Percentiles rank a stretch among this genome's conserved stretches.
These are phyloP conservation scores for Aspidiotus rigidus DNA, from an alignment of 2,888 invertebrate genomes.

Conservation along the genomic window DNA sequence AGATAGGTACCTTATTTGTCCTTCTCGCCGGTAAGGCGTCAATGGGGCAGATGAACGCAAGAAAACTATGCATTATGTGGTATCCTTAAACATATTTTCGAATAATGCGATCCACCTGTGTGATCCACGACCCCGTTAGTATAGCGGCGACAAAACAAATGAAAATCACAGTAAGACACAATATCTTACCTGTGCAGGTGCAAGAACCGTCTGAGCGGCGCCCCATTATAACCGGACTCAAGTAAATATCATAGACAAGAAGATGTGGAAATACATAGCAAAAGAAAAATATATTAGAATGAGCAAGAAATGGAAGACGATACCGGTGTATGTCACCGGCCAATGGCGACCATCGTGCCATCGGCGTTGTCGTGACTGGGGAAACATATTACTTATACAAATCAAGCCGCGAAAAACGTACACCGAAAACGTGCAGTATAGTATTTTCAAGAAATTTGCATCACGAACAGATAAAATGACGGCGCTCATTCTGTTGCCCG, in stretches of 20 bases:
- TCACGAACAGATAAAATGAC: too few relatives aligned
- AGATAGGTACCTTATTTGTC: background rate
- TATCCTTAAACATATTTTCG: too few relatives aligned
- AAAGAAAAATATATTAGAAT: background rate
- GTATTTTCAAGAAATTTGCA: too few relatives aligned
- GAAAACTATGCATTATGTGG: too few relatives aligned
- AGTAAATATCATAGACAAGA: background rate
- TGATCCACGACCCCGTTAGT: slow-evolving; percentile 1
- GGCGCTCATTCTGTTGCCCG: too few relatives aligned
- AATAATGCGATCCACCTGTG: slow-evolving; percentile 1
- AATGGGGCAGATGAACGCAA: background rate
- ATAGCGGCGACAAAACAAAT: slow-evolving; percentile 7
- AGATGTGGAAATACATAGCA: background rate
- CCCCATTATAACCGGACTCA: slow-evolving; percentile 14
- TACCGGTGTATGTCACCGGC: background rate
- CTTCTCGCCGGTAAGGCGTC: background rate
- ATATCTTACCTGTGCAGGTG: slow-evolving; percentile 23
- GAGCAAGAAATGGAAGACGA: background rate
- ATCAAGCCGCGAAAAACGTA: too few relatives aligned
- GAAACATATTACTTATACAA: too few relatives aligned
- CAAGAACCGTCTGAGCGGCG: slow-evolving; percentile 21
- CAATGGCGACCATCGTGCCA: too few relatives aligned
- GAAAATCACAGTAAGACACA: slow-evolving; percentile 26
- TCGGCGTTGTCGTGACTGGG: too few relatives aligned
- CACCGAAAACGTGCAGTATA: too few relatives aligned